Conservation (phyloP, 2,113 vertebrate genomes). For the Neogobius melanostomus region DNA sequence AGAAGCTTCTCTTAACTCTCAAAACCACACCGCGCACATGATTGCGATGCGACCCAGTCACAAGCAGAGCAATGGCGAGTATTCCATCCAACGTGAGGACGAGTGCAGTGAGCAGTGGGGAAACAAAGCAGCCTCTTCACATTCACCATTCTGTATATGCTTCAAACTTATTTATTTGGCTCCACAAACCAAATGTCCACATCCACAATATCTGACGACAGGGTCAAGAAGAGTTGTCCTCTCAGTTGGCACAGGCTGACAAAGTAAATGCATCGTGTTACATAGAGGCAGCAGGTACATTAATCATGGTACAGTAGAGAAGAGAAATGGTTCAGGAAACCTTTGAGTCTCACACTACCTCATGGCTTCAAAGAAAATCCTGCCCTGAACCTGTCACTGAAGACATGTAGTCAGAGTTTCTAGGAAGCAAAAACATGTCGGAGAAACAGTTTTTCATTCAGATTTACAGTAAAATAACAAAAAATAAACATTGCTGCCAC, state of each 20-base stretch:
- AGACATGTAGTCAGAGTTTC: not conserved
- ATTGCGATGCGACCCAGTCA: too few relatives aligned
- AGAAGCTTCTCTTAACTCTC: too few relatives aligned
- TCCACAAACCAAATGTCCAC: too few relatives aligned
- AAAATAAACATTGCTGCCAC: constrained; percentile 55
- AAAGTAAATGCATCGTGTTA: not conserved
- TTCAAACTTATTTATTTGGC: too few relatives aligned
- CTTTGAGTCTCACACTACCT: constrained; percentile 19
- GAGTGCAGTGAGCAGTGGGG: too few relatives aligned
- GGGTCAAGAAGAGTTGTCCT: too few relatives aligned
- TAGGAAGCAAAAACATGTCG: constrained; percentile 2
- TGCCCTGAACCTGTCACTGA: not conserved
- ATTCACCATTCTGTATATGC: too few relatives aligned
- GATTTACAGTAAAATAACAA: not conserved
- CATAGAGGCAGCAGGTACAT: not conserved
- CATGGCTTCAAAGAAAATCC: constrained; percentile 17
- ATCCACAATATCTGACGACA: too few relatives aligned
- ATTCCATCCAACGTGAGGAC: too few relatives aligned
- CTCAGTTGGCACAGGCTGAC: not conserved
- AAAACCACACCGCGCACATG: too few relatives aligned
- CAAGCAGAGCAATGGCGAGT: too few relatives aligned
- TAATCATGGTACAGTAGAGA: constrained; percentile 36
- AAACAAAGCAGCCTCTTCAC: too few relatives aligned
- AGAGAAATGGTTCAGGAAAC: constrained; percentile 7
- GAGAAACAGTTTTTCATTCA: not conserved